Conservation (phyloP, 1,140 invertebrate species). For the Drosophila pachea region DNA sequence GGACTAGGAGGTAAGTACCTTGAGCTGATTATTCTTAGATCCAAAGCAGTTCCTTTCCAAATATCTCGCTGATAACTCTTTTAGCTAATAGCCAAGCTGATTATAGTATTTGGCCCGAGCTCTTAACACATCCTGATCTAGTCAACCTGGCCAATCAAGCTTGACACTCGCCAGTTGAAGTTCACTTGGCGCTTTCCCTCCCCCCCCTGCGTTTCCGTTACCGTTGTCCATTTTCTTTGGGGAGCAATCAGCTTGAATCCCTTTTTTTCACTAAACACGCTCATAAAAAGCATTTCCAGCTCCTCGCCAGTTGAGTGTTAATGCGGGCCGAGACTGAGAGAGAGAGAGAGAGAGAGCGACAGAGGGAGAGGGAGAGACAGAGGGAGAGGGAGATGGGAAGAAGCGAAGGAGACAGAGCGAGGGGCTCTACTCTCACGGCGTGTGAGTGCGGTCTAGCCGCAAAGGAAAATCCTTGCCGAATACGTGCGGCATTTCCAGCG, state of each 20-base stretch:
- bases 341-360: slow-evolving; percentile 22
- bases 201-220: not conserved
- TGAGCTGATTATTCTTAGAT: no score
- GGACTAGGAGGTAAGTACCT: no score
- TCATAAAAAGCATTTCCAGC: slow-evolving; percentile 67
- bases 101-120: slow-evolving; percentile 22
- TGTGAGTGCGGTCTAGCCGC: slow-evolving; percentile 17
- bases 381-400: not conserved
- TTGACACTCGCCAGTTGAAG: slow-evolving; percentile 35
- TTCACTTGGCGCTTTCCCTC: not conserved
- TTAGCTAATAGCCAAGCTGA: not conserved
- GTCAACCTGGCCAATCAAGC: slow-evolving; percentile 32
- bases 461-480: slow-evolving; percentile 53
- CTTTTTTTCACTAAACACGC: slow-evolving; percentile 74
- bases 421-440: no score
- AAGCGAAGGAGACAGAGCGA: no score
- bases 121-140: slow-evolving; percentile 38
- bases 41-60: no score
- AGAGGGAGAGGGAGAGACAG: not conserved
- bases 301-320: slow-evolving; percentile 71
- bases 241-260: slow-evolving; percentile 67
- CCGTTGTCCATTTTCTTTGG: slow-evolving; percentile 29
- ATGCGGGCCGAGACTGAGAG: slow-evolving; percentile 33
- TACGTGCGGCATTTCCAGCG: slow-evolving; percentile 69
- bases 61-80: not conserved